These are phyloP conservation scores for Centropus bengalensis DNA, from an alignment of 2,113 vertebrate genomes.

Conservation along the genomic window DNA sequence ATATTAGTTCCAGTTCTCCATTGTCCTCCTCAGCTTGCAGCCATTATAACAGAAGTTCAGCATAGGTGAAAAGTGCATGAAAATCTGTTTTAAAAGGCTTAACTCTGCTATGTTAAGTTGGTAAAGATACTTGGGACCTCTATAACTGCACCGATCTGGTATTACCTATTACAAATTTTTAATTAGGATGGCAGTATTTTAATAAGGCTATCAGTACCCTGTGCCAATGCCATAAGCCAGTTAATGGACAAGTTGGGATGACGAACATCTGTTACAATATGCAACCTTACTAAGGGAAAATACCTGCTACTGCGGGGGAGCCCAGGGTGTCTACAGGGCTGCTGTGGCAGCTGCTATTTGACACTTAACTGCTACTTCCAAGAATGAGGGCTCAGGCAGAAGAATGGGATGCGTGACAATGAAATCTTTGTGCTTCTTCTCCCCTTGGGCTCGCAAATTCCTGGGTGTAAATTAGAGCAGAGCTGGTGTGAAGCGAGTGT, in stretches of 20 bases:
- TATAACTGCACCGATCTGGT: background rate
- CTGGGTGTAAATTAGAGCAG: background rate
- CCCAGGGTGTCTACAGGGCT: background rate
- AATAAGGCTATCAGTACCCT: background rate
- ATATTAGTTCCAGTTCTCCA: background rate
- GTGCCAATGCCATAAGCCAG: background rate
- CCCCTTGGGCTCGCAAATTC: background rate
- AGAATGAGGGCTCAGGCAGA: background rate
- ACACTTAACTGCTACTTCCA: background rate
- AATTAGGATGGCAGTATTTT: conserved; percentile 16
- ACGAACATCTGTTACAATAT: background rate
- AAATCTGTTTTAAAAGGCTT: background rate
- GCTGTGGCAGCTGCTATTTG: background rate
- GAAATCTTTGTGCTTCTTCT: background rate
- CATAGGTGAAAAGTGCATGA: background rate
- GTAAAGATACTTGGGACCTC: background rate
- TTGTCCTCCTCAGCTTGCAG: background rate
- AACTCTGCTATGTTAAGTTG: background rate
- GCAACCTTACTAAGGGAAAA: background rate
- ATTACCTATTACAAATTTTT: background rate
- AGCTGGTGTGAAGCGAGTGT: background rate
- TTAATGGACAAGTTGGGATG: background rate
- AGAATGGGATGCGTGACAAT: background rate
- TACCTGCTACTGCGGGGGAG: background rate
- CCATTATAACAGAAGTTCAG: background rate